Base-by-base conservation (phyloP, 2,797 vertebrate genomes). In the Tauraco hartlaubi region DNA sequence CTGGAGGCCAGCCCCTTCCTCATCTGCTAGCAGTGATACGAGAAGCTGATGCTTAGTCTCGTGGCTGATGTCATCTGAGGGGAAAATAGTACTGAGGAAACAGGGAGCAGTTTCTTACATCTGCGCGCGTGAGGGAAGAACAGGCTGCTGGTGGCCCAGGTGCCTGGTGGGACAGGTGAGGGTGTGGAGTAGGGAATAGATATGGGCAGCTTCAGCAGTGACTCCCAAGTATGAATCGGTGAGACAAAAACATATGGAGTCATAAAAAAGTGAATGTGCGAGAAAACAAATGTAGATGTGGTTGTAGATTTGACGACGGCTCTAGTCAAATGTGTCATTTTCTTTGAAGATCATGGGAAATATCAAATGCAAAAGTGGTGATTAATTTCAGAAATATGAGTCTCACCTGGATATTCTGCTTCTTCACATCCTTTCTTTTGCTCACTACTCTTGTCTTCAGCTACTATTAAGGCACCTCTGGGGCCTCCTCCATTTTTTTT, bases 51-150 rank as follows among this genome's bases (percentile, higher is more conserved):
- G 29, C 48, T 54, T 51, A 23, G 9, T 80, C 41, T 85, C 1
- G 0, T 0, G 3, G 15, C 14, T 59, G 12, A n/a, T 2, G 2
- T 22, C 5, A 2, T 39, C 12, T 54, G 29, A 68, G 9, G 21
- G 22, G 21, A 84, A 80, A 76, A 72, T 9, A 72, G 39, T 52
- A n/a, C 11, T 39, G 49, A 11, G 31, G 41, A 80, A 62, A 48
- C 9, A 26, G 11, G 33, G 46, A 69, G 11, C 28, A 35, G 11
- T 18, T 72, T 81, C 69, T 90, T 33, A 37, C 4, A 21, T 9
- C 26, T 22, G 6, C 39, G 33, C n/a, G 35, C 22, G 10, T 20
- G 17, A n/a, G 25, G 16, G 12, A 17, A 79, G 35, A 56, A 46
- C 6, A 43, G 17, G 13, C 18, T 79, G 51, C 66, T 77, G 49